Conservation (phyloP, 1,140 invertebrate species). For the Neuroterus valhalla region DNA sequence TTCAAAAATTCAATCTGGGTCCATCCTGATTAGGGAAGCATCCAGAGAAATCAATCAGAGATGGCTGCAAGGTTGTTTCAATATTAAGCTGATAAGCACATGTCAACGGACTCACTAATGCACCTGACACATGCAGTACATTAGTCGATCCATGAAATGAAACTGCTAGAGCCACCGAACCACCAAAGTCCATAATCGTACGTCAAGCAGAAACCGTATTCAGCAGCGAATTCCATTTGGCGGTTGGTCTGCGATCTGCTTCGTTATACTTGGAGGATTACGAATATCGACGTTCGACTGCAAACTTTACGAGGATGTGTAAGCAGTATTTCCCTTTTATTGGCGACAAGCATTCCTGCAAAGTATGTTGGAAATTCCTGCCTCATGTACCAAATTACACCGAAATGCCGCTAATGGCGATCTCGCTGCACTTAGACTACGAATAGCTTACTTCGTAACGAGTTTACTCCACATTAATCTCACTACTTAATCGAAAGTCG, state of each 20-base stretch:
- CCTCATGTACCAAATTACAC: slow-evolving; percentile 20
- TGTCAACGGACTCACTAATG: slow-evolving; percentile 50
- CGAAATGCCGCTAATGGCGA: slow-evolving; percentile 26
- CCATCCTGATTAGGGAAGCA: too few relatives aligned
- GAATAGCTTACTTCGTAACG: slow-evolving; percentile 29
- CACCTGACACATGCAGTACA: slow-evolving; percentile 52
- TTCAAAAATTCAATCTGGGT: too few relatives aligned
- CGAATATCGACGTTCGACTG: background rate
- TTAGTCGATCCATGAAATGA: slow-evolving; percentile 45
- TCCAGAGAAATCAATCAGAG: background rate
- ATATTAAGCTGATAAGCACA: slow-evolving; percentile 53
- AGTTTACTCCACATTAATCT: slow-evolving; percentile 29
- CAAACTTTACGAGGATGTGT: slow-evolving; percentile 29
- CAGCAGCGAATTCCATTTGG: slow-evolving; percentile 50
- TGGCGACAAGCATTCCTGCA: slow-evolving; percentile 15
- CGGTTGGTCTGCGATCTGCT: slow-evolving; percentile 7
- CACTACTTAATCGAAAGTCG: background rate
- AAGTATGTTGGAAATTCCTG: slow-evolving; percentile 12
- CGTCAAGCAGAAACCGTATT: slow-evolving; percentile 49
- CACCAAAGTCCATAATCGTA: slow-evolving; percentile 49
- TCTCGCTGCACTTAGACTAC: slow-evolving; percentile 16
- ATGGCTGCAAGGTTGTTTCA: slow-evolving; percentile 7
- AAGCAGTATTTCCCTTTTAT: slow-evolving; percentile 27
- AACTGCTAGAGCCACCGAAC: slow-evolving; percentile 39
- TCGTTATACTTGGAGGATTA: slow-evolving; percentile 12